A percentile compares a stretch with the other conserved stretches of the same genome.
These are phyloP conservation scores for Catonia carolina DNA, from an alignment of 2,888 invertebrate genomes.

Conservation along the genomic window DNA sequence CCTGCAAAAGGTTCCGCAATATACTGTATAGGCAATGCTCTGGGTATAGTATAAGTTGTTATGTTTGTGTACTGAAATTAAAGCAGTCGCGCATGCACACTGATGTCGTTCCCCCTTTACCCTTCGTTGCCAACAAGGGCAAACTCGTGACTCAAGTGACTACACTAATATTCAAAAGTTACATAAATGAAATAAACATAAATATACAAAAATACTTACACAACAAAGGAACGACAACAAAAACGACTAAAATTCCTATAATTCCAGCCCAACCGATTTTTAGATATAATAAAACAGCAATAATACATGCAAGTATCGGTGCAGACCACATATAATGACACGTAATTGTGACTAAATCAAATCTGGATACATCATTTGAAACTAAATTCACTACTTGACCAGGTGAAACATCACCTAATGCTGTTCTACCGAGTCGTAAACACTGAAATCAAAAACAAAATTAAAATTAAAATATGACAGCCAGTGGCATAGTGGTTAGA, in stretches of 20 bases:
- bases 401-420: conserved; percentile 48
- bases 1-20: too few species aligned
- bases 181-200: too few species aligned
- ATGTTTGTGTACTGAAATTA: too few species aligned
- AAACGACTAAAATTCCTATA: conserved; percentile 31
- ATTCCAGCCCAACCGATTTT: conserved; percentile 31
- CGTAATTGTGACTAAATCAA: conserved; percentile 48
- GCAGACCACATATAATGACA: conserved; percentile 50
- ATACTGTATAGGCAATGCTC: too few species aligned
- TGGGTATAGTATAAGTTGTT: too few species aligned
- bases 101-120: too few species aligned
- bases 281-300: conserved; percentile 37
- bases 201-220: too few species aligned
- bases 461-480: background rate
- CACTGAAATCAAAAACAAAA: conserved; percentile 26
- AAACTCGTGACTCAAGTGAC: too few species aligned
- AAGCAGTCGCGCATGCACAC: too few species aligned
- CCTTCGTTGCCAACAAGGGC: too few species aligned
- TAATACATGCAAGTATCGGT: conserved; percentile 46
- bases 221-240: conserved; percentile 32
- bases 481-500: too few species aligned
- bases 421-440: conserved; percentile 43
- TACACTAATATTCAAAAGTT: too few species aligned
- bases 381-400: conserved; percentile 54
- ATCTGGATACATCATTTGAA: conserved; percentile 52